Base-by-base conservation (phyloP, 1,140 invertebrate species). In the Pristionchus pacificus region DNA sequence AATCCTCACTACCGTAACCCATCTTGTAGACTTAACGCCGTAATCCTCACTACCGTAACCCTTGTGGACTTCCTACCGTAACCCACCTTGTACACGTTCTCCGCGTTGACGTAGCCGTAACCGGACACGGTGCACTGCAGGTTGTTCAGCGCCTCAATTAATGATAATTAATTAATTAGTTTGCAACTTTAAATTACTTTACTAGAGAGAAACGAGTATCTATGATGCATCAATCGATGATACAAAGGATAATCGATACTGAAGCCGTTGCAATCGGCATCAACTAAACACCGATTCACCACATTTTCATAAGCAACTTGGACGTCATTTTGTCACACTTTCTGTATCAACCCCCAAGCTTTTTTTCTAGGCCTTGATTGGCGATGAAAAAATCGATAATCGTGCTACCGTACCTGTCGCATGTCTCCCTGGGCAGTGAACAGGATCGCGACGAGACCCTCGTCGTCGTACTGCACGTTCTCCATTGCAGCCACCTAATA, bases 401-500 rank as follows among this genome's bases (percentile, higher is more conserved):
- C 77, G 33, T 38, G 13, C 32, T 31, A 87, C 19, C 6, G 38
- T 19, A 49, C 87, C 84, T 89, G 93, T 82, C 97, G 88, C 91
- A 99, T 93, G 84, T 99, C 97, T 1, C 97, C 97, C 87, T 99
- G 95, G 0, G 96, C 92, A 1, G 96, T 98, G 83, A 97, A 98
- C 10, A 98, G 90, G 76, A 99, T 91, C 0, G 97, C 95, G 86
- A 95, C 93, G 31, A 98, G 85, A 1, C 97, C 97, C 84, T 97
- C 93, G 78, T 97, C 90, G 0, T 91, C 91, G 81, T 95, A 92
- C 1, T 0, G 19, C 0, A 95, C 87, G 74, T 89, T 86, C 86
- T 93, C 92, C 74, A 88, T 87, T 64, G 89, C 84, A 82, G 91
- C 92, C 30, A 49, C 38, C 38, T 49, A 19, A n/a, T n/a, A n/a